Evolutionary conservation across 1,140 invertebrate species (phyloP), one percentile per base, ranked within the genome.

Genomic region (Calliopsis andreniformis): DNA sequence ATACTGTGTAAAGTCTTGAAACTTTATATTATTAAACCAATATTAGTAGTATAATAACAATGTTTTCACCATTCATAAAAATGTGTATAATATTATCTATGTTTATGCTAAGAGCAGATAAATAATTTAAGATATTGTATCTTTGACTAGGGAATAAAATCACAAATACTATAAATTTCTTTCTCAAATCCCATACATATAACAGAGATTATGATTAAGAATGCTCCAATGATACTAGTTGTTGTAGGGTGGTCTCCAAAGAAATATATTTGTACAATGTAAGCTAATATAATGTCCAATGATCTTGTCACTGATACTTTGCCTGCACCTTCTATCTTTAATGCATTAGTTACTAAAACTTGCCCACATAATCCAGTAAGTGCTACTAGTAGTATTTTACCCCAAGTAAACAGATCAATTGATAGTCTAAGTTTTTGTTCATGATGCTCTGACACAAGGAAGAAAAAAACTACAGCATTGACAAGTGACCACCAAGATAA

Each of bases 291-390:
- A 61, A 93, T 93, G 55, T 93, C 93, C 12, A 93, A 82, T 0
- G 93, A 93, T 71, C 93, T 85, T 0, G 93, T 93, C 1, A 93
- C 92, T 18, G 93, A 92, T 2, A 93, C 92, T 68, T 92, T 91
- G 12, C 92, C 92, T n/a, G 93, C 93, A 2, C 92, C 90, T 86
- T 93, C 93, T 51, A 93, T 89, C 71, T 92, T 87, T 28, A 93
- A 83, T 6, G 93, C 92, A 49, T 91, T 91, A 8, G 92, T 91
- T 0, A 93, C 91, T 4, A 93, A 71, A 32, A 93, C 85, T 83
- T 93, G 93, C 5, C 93, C 93, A 28, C 80, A 84, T 0, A 93
- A 80, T 25, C 93, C 93, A 30, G 92, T 91, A 0, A 88, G 30
- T 7, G 89, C 91, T 1, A 91, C 78, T 16, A 84, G 42, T 6